Conservation (phyloP, 64 coral and sea anemone genomes). For the Montipora cactus region DNA sequence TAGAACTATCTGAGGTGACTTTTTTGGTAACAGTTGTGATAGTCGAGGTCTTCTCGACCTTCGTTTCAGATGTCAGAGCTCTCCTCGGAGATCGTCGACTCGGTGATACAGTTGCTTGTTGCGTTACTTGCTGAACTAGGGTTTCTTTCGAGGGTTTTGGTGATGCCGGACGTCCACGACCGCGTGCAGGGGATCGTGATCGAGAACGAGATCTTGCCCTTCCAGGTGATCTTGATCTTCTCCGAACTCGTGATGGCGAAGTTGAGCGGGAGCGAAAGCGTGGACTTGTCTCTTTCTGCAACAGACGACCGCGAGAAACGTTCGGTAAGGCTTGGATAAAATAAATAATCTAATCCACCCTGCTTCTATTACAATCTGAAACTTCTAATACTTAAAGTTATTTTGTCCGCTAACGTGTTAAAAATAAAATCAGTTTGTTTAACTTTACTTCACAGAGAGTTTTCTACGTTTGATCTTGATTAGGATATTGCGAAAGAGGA, state of each 20-base stretch:
- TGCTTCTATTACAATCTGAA: not conserved
- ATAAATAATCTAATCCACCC: not conserved
- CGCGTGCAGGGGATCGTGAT: constrained; percentile 65
- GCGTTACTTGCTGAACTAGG: not conserved
- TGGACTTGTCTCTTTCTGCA: not conserved
- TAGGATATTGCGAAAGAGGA: no score
- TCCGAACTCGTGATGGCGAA: constrained; percentile 43
- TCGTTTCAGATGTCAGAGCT: constrained; percentile 14
- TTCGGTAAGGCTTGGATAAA: constrained; percentile 7
- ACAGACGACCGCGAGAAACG: not conserved
- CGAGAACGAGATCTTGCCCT: constrained; percentile 65
- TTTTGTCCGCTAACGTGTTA: no score
- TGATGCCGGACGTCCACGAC: not conserved
- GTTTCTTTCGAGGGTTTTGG: constrained; percentile 35
- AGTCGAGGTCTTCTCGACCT: constrained; percentile 2
- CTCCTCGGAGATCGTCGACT: constrained; percentile 23
- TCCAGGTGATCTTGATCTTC: constrained; percentile 39
- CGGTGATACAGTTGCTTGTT: constrained; percentile 5
- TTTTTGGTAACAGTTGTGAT: not conserved
- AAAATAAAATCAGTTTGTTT: no score
- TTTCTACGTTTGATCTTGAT: no score
- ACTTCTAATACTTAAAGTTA: no score
- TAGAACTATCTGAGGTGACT: constrained; percentile 7
- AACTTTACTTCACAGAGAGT: no score
- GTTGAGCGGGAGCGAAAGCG: constrained; percentile 45